Percentiles rank a stretch among this genome's conserved stretches.
phyloP scores from a whole-genome alignment of 2,113 vertebrate genomes.

The Circaetus cinerascens region DNA sequence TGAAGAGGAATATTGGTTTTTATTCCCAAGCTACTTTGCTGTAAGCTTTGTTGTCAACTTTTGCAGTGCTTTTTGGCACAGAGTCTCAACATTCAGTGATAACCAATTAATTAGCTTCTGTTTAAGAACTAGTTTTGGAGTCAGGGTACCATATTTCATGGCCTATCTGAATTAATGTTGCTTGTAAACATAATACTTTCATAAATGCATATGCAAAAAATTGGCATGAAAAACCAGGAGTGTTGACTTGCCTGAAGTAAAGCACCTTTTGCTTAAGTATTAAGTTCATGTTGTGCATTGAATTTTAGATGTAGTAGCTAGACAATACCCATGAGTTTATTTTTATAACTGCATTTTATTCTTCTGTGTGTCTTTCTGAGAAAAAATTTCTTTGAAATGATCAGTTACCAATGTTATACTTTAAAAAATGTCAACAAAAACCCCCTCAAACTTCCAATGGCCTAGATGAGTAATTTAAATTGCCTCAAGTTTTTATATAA shows the following conservation, averaged over 20 bases:
- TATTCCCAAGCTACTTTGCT: conserved; percentile 17
- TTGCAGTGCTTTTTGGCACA: neutral
- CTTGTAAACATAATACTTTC: neutral
- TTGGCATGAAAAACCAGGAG: neutral
- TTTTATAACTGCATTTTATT: neutral
- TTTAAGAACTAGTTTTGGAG: neutral
- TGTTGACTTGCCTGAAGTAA: neutral
- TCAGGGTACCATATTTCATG: neutral
- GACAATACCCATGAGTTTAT: neutral
- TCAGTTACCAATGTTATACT: neutral
- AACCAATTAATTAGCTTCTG: conserved; percentile 17
- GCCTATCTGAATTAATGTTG: neutral
- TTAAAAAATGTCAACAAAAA: neutral
- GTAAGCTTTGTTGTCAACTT: conserved; percentile 25
- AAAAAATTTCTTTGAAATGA: neutral
- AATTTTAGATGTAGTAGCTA: neutral
- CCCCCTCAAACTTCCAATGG: neutral
- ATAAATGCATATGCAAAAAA: neutral
- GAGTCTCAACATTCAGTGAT: neutral
- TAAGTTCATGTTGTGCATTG: neutral
- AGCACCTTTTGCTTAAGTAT: neutral
- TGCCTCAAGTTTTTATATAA: conserved; percentile 48
- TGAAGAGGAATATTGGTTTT: conserved; percentile 15
- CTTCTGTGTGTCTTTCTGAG: neutral
- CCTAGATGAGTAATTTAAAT: conserved; percentile 51